Evolutionary conservation across 2,113 vertebrate species (phyloP).

Genomic region (Dascyllus trimaculatus): DNA sequence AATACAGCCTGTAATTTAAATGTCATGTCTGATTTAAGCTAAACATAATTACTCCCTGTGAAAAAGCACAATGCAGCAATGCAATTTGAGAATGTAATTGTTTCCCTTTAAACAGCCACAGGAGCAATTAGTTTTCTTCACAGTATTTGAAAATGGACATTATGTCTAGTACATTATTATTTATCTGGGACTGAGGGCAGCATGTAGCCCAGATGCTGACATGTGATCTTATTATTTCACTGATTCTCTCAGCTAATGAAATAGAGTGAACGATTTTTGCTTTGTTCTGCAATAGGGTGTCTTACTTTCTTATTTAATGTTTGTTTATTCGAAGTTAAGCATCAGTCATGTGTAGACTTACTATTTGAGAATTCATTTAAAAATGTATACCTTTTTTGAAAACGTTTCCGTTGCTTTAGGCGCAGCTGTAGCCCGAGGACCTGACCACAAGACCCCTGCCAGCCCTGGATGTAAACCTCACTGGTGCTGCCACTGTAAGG

Average conservation of each 20-base stretch:
- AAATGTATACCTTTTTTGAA: neutral
- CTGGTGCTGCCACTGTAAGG: conserved; percentile 97
- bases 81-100: conserved; percentile 25
- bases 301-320: neutral
- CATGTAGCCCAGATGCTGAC: conserved; percentile 29
- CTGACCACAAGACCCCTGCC: conserved; percentile 77
- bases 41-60: conserved; percentile 24
- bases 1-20: conserved; percentile 41
- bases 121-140: conserved; percentile 21
- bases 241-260: too few species aligned
- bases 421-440: conserved; percentile 82
- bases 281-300: neutral
- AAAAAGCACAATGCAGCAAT: conserved; percentile 10
- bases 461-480: conserved; percentile 87
- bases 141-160: conserved; percentile 37
- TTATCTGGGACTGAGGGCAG: conserved; percentile 22
- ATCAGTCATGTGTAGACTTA: neutral
- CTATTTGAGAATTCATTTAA: conserved; percentile 1
- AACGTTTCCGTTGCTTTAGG: conserved; percentile 71
- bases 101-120: conserved; percentile 31
- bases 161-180: conserved; percentile 26
- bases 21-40: conserved; percentile 48
- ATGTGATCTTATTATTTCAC: conserved; percentile 14
- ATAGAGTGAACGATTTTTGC: too few species aligned
- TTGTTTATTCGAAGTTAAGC: conserved; percentile 5